Evolutionary conservation across 2,113 vertebrate species (phyloP), one percentile per base, ranked within the genome.

Genomic region (Pao palembangensis): DNA sequence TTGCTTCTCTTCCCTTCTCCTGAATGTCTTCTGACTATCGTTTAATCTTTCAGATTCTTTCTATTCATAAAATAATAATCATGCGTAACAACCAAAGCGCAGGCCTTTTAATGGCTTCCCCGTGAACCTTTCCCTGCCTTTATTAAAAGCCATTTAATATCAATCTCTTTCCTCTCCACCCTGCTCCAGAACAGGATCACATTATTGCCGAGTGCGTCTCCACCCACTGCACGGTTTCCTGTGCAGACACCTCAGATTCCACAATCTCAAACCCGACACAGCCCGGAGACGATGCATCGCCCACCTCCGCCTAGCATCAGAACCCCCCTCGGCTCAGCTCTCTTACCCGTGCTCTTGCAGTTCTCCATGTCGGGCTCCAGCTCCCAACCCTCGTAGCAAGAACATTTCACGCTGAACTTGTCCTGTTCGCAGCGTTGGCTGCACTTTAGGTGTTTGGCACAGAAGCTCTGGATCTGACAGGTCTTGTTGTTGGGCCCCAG

Each of bases 391-490:
- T 99, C 94, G 0, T 98, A 98, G 81, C 96, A 99, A 13, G 95
- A 97, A 73, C 96, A 99, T 85, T 96, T 98, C 79, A 98, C 94
- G 0, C 88, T 95, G 88, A 93, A 93, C 87, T 98, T 99, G 90
- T 95, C 93, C 89, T 99, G 96, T 78, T 96, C 92, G 0, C 96
- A 99, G 80, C 93, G 94, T 79, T 99, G 96, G 85, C 96, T 99
- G 91, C 96, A 99, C 79, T 94, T 95, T 70, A 98, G 93, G 81
- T 96, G 96, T 82, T 96, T 97, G 88, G 96, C 94, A 0, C 96
- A 99, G 91, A 98, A 96, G 85, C 94, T 96, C 90, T 98, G 95
- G 83, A 99, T 96, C 90, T 96, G 94, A 77, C 96, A 99, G 55
- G 94, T 96, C 80, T 93, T 96, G 88, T 98, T 98, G 88, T 98